Conservation (phyloP, 2,797 vertebrate species). For the Caiman crocodilus region DNA sequence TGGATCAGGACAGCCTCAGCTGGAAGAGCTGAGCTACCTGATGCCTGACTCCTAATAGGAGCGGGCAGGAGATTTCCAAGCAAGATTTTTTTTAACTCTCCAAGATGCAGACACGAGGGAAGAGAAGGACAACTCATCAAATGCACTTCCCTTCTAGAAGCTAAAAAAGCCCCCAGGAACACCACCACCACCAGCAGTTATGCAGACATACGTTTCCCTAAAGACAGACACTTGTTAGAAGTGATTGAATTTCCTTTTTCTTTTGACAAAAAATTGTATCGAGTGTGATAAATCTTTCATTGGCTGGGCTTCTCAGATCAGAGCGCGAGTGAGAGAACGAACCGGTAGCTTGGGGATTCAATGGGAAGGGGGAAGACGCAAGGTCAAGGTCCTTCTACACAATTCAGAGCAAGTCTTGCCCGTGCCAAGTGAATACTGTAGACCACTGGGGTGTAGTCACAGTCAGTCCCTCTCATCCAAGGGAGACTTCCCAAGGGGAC, state of each 20-base stretch:
- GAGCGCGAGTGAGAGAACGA: not conserved
- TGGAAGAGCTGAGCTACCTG: not conserved
- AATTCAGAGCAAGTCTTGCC: not conserved
- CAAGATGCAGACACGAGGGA: not conserved
- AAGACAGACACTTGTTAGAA: not conserved
- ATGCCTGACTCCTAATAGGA: not conserved
- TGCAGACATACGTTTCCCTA: not conserved
- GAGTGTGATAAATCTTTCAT: not conserved
- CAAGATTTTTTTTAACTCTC: not conserved
- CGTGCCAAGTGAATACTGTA: rapidly evolving
- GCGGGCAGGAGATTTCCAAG: not conserved
- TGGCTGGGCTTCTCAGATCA: not conserved
- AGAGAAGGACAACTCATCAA: not conserved
- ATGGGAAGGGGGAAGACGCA: too few relatives aligned
- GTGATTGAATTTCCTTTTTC: not conserved
- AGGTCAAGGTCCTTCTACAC: not conserved
- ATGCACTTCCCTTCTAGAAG: not conserved
- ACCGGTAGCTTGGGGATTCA: too few relatives aligned
- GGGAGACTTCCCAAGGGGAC: too few relatives aligned
- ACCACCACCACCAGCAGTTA: too few relatives aligned
- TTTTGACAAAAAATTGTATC: not conserved
- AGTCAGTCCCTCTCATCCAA: not conserved
- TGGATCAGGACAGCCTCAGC: not conserved
- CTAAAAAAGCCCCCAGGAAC: too few relatives aligned
- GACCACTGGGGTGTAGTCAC: rapidly evolving